Base-by-base conservation (phyloP, 2,113 vertebrate species). In the Phycodurus eques region DNA sequence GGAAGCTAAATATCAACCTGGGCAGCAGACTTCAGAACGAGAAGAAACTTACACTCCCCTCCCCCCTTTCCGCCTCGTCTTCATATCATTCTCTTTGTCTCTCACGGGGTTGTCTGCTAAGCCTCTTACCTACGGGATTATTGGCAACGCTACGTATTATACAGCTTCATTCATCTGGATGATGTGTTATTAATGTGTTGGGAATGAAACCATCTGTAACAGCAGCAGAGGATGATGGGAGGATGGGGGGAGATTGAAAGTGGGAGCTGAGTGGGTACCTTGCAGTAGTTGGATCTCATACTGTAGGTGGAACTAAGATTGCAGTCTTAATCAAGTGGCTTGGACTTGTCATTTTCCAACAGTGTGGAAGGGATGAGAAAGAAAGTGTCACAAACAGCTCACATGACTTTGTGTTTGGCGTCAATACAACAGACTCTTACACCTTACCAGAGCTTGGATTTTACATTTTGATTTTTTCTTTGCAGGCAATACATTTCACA, bases 121-220 rank as follows among this genome's bases (percentile, higher is more conserved):
- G 85, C 91, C 77, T 87, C 88, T 92, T 91, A 91, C 91, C 89
- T 88, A 75, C 79, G 80, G 83, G 88, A 89, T 89, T 89, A 91
- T 89, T 85, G 85, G 79, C 85, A 91, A 82, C 73, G 15, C 84
- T 35, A 70, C 80, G 81, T 86, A 88, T 89, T 89, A 89, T 87
- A 87, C 85, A 79, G 82, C 82, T 89, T 81, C 83, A 88, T 88
- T 92, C 80, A 87, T 90, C 85, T 87, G 85, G 82, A 89, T 89
- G 85, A 85, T 88, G 85, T 60, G 72, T 89, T 86, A 89, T 88
- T 92, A 90, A 88, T 83, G 81, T 83, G 80, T 84, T 85, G 82
- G 78, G 79, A 87, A 86, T 85, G 68, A 87, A 89, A 89, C 87
- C 88, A 85, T 85, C 85, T 89, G 85, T 84, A 83, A 85, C 57